Evolutionary conservation across 1,140 invertebrate genomes (phyloP), one percentile per base, ranked within the genome.

Genomic region (Tetraneura akinire): DNA sequence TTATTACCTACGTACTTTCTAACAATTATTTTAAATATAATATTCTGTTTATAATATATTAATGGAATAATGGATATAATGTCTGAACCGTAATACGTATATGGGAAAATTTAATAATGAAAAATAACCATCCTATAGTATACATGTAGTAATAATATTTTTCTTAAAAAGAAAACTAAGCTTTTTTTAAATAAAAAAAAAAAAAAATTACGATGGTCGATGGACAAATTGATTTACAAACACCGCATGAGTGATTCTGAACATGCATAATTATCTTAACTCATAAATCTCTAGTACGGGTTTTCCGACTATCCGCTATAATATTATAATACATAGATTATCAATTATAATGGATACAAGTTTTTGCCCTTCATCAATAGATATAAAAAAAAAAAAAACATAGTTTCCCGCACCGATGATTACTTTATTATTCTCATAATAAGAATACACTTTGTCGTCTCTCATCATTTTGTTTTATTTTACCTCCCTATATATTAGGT

Each of bases 401-500:
- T 66, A 76, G 29, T 76, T 71, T 45, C 71, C 53, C 13, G n/a
- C 51, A 76, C n/a, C 32, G 13, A n/a, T 76, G 53, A 76, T n/a
- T 32, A n/a, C 23, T 47, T 21, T n/a, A 3, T 21, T 68, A 68
- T 18, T 37, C 29, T 64, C 32, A 37, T 37, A 37, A 37, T 37
- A 37, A 73, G 3, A 60, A 60, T 76, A 76, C 16, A 76, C 21
- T 76, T 60, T 45, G 37, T 45, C n/a, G 14, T 45, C 45, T 76
- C 3, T 76, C 13, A 76, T 57, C 55, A 55, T 16, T 42, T 76
- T 55, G 14, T 49, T 51, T 76, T 55, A 45, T 60, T 29, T 16
- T 26, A 26, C 32, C 51, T 53, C n/a, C n/a, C 16, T 21, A 37
- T 74, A n/a, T n/a, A n/a, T n/a, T n/a, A n/a, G n/a, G n/a, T 8